These are phyloP conservation scores for Tapirus indicus DNA, from an alignment of 2,797 vertebrate species.

Conservation along the genomic window DNA sequence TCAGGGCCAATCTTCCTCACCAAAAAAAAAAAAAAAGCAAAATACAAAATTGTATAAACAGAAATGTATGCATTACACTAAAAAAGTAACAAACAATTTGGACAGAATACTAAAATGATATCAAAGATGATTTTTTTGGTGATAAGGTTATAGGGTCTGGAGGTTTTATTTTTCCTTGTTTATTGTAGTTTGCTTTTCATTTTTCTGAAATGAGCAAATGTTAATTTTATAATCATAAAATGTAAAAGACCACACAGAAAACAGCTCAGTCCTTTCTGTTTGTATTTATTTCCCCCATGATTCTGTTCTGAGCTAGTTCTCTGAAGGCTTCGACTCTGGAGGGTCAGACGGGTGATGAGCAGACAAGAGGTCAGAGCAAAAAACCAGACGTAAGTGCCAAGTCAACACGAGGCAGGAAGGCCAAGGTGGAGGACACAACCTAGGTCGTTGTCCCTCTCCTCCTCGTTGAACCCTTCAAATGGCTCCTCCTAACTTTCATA, in stretches of 20 bases:
- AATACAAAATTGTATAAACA: background rate
- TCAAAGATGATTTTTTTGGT: background rate
- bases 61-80: background rate
- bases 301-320: background rate
- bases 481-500: background rate
- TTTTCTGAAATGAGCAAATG: background rate
- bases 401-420: background rate
- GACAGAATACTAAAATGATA: background rate
- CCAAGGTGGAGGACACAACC: too few relatives aligned
- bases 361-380: background rate
- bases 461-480: background rate
- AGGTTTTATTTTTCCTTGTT: background rate
- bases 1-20: too few relatives aligned
- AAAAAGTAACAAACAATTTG: background rate
- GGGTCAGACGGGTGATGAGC: background rate
- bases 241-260: background rate
- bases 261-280: background rate
- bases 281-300: background rate
- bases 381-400: background rate
- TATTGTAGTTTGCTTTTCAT: background rate
- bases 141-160: background rate
- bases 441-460: rapidly evolving
- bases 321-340: background rate
- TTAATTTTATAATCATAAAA: slow-evolving; percentile 51
- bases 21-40: background rate